Conservation (phyloP, 2,888 invertebrate genomes). For the Laspeyria flexula region DNA sequence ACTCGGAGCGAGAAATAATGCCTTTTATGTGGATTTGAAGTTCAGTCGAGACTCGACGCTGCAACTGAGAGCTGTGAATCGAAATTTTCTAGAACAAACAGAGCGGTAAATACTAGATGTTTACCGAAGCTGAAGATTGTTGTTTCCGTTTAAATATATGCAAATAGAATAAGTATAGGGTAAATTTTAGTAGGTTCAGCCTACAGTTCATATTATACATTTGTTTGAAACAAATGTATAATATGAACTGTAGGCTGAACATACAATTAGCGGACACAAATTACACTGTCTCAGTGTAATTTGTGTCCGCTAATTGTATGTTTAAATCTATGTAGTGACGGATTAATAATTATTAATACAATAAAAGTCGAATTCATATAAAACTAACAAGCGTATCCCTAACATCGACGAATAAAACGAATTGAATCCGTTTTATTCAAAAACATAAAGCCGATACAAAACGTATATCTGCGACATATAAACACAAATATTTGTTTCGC, state of each 20-base stretch:
- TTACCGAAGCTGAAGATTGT: not conserved
- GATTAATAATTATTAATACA: too few relatives aligned
- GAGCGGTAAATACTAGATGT: not conserved
- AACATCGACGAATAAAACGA: not conserved
- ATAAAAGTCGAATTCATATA: too few relatives aligned
- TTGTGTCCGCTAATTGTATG: too few relatives aligned
- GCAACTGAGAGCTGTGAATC: slow-evolving; percentile 4
- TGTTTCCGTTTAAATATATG: not conserved
- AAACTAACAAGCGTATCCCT: not conserved
- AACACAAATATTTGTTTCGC: too few relatives aligned
- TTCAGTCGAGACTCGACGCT: not conserved
- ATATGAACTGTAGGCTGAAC: too few relatives aligned
- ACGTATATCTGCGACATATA: too few relatives aligned
- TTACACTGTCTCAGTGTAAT: too few relatives aligned
- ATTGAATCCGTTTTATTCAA: not conserved
- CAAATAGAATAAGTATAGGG: not conserved
- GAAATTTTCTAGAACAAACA: slow-evolving; percentile 1
- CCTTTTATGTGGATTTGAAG: not conserved
- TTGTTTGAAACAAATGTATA: too few relatives aligned
- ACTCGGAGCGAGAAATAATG: not conserved
- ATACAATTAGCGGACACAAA: too few relatives aligned
- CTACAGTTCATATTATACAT: too few relatives aligned
- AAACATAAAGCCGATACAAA: not conserved
- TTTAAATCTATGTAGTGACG: too few relatives aligned
- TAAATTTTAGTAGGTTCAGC: too few relatives aligned